Conservation (phyloP, 64 coral and sea anemone species). For the Stichodactyla helianthus region DNA sequence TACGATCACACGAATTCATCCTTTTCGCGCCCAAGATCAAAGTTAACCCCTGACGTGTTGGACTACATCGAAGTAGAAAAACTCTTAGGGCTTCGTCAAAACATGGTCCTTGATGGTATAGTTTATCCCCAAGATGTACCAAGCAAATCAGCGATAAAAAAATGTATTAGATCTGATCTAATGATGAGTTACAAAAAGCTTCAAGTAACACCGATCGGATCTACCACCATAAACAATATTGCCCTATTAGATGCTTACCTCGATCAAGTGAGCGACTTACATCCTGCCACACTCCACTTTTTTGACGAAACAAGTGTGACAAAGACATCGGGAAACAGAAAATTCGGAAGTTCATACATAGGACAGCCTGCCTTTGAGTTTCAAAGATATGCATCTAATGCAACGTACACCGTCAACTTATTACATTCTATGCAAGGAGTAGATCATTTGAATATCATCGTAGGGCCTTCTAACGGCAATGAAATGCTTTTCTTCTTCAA, state of each 20-base stretch:
- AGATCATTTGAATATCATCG: slow-evolving; percentile 33
- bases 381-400: slow-evolving; percentile 54
- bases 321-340: slow-evolving; percentile 10
- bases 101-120: slow-evolving; percentile 22
- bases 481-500: slow-evolving; percentile 51
- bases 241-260: slow-evolving; percentile 8
- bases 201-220: neutral
- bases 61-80: slow-evolving; percentile 29
- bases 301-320: slow-evolving; percentile 30
- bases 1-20: slow-evolving; percentile 17
- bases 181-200: slow-evolving; percentile 31
- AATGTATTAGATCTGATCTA: neutral
- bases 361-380: slow-evolving; percentile 30
- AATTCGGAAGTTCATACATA: neutral
- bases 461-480: slow-evolving; percentile 14
- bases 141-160: slow-evolving; percentile 23
- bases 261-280: neutral
- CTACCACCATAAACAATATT: slow-evolving; percentile 14
- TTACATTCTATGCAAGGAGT: slow-evolving; percentile 28
- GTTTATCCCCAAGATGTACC: slow-evolving; percentile 18
- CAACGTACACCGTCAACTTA: slow-evolving; percentile 42
- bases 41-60: neutral
- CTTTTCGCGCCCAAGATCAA: neutral
- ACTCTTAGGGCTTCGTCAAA: slow-evolving; percentile 7
- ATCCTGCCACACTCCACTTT: slow-evolving; percentile 16